Base-by-base conservation (phyloP, 1,140 invertebrate genomes). In the Drosophila lini region DNA sequence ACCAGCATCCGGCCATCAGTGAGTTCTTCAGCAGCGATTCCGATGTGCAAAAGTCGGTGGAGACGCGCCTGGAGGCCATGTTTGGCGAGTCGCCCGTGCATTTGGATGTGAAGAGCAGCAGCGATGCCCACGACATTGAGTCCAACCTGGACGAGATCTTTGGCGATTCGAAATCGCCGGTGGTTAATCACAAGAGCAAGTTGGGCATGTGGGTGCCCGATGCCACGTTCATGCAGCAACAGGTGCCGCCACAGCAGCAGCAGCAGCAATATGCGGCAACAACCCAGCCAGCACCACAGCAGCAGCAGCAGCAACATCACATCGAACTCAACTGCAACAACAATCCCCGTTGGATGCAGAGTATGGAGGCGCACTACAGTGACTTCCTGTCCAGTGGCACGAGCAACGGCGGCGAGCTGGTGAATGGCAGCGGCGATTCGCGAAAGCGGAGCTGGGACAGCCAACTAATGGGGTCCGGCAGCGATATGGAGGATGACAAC, bases 11-110 rank as follows among this genome's bases (percentile, higher is more conserved):
- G 11, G 77, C 83, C 28, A 85, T 91, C 28, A 91, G 81, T 61
- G 91, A 92, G 65, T 89, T 92, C 73, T 92, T 92, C 52, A 85
- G 77, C 73, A 78, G 81, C 15, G 89, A 90, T 34, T 91, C 91
- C 25, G 90, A 91, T 59, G 90, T 91, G 7, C 90, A 91, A n/a
- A 92, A 92, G 61, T 91, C 91, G 0, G 91, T 92, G 38, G 91
- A 92, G 58, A 92, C 82, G 3, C 86, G 91, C 3, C 60, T 92
- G 15, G 92, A 92, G 60, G 90, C 91, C n/a, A 92, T 92, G 91
- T 92, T 92, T 31, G 91, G 91, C 0, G 92, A 92, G 61, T 91
- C 91, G 5, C 90, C 91, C 0, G 91, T 92, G n/a, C 83, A 89
- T 32, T 62, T 91, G 59, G 86, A 90, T 40, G 80, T 80, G 9